phyloP scores from a whole-genome alignment of 2,113 vertebrate genomes.

The Myrmecophaga tridactyla region DNA sequence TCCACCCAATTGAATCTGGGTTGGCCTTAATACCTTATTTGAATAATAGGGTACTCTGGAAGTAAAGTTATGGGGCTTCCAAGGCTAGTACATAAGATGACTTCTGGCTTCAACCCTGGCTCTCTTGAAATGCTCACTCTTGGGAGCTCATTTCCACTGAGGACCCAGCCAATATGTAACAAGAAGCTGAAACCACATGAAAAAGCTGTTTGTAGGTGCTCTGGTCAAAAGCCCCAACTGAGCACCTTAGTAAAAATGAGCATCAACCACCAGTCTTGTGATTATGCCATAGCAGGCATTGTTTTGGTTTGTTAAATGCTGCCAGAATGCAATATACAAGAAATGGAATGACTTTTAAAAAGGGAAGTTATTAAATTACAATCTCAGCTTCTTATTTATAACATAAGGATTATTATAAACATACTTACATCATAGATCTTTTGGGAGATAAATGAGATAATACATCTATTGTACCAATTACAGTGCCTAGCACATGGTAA shows the following conservation, averaged over 20 bases:
- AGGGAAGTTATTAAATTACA: too few relatives aligned
- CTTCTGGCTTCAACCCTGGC: neutral
- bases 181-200: neutral
- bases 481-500: too few relatives aligned
- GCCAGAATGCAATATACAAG: too few relatives aligned
- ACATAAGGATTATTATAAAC: too few relatives aligned
- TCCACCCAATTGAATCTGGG: neutral
- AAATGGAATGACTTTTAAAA: too few relatives aligned
- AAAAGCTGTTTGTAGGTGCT: neutral
- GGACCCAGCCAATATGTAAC: neutral
- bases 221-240: neutral
- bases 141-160: neutral
- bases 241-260: neutral
- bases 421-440: too few relatives aligned
- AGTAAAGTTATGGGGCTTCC: neutral
- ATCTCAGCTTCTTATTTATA: too few relatives aligned
- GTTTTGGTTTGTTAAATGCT: too few relatives aligned
- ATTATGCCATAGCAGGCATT: too few relatives aligned
- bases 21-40: neutral
- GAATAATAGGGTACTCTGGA: neutral
- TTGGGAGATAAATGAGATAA: too few relatives aligned
- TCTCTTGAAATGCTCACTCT: neutral
- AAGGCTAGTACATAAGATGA: neutral
- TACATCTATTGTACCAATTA: too few relatives aligned
- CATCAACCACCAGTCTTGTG: neutral